Percentiles rank a stretch among this genome's conserved stretches.
Conservation (phyloP, 2,113 vertebrate species). For the Cebus imitator region DNA sequence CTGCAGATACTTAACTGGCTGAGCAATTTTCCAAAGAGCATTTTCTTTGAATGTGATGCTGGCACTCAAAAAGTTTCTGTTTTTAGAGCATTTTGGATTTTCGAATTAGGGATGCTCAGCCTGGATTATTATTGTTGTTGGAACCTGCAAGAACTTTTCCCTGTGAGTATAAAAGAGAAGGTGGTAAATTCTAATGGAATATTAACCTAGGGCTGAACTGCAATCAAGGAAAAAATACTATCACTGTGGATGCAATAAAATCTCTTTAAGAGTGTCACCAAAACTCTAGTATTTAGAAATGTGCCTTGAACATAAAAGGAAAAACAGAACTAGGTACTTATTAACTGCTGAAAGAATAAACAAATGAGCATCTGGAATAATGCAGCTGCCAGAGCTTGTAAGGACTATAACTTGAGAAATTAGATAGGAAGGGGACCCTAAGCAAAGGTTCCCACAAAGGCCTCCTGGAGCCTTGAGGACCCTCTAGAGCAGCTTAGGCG, state of each 20-base stretch:
- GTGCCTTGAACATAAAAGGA: conserved; percentile 4
- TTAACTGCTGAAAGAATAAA: conserved; percentile 37
- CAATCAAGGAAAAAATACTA: conserved; percentile 13
- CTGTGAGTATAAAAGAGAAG: neutral
- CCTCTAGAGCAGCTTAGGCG: neutral
- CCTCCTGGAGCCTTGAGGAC: neutral
- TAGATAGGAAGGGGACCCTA: neutral
- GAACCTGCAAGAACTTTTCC: neutral
- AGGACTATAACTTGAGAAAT: neutral
- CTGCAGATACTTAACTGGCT: neutral
- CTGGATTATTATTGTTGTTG: neutral
- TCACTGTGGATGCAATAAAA: neutral
- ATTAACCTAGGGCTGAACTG: neutral
- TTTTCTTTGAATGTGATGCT: neutral
- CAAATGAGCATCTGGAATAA: neutral
- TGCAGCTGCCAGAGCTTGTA: neutral
- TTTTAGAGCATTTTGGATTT: neutral
- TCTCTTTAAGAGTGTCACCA: neutral
- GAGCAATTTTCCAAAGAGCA: neutral
- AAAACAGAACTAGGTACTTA: neutral
- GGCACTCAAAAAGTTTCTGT: neutral
- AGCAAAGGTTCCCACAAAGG: neutral
- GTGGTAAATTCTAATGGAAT: neutral
- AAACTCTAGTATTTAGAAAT: conserved; percentile 48
- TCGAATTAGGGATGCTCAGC: neutral